A percentile compares a stretch with the other conserved stretches of the same genome.
These are phyloP conservation scores for Heliconius hortense DNA, from an alignment of 2,888 invertebrate genomes.

Conservation along the genomic window DNA sequence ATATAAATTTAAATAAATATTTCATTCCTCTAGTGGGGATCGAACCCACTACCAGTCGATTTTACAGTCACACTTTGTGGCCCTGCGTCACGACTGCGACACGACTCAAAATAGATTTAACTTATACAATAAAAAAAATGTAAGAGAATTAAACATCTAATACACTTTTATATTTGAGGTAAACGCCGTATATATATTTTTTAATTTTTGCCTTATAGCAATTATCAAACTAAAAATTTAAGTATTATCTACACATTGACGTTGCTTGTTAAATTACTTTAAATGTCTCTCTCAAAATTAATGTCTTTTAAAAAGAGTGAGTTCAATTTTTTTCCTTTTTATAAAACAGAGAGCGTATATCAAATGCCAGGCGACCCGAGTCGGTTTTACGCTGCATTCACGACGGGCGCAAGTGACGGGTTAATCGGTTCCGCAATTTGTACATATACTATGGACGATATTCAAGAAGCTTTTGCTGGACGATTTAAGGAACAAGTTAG, in stretches of 20 bases:
- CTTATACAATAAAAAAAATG: neutral
- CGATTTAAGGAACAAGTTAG: slow-evolving; percentile 85
- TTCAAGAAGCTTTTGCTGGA: slow-evolving; percentile 85
- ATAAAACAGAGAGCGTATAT: slow-evolving; percentile 84
- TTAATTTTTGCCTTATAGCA: neutral
- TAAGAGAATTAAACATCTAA: neutral
- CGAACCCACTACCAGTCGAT: too few relatives aligned
- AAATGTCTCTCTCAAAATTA: neutral
- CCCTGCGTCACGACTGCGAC: too few relatives aligned
- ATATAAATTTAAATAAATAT: too few relatives aligned
- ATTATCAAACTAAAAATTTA: neutral
- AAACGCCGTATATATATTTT: neutral
- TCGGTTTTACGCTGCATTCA: slow-evolving; percentile 86
- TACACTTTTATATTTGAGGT: neutral
- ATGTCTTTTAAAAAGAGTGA: slow-evolving; percentile 23
- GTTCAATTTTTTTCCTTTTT: slow-evolving; percentile 40
- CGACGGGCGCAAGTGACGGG: slow-evolving; percentile 85
- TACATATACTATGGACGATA: slow-evolving; percentile 84
- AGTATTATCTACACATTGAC: neutral
- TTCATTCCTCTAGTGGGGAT: too few relatives aligned
- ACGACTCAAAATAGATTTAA: neutral
- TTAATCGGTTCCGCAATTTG: slow-evolving; percentile 87
- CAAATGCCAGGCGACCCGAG: slow-evolving; percentile 83
- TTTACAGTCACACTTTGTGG: too few relatives aligned
- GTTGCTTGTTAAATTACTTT: neutral